Percentiles rank a stretch among this genome's conserved stretches.
These are phyloP conservation scores for Clarias laeviceps DNA, from an alignment of 2,797 vertebrate species.

Conservation along the genomic window DNA sequence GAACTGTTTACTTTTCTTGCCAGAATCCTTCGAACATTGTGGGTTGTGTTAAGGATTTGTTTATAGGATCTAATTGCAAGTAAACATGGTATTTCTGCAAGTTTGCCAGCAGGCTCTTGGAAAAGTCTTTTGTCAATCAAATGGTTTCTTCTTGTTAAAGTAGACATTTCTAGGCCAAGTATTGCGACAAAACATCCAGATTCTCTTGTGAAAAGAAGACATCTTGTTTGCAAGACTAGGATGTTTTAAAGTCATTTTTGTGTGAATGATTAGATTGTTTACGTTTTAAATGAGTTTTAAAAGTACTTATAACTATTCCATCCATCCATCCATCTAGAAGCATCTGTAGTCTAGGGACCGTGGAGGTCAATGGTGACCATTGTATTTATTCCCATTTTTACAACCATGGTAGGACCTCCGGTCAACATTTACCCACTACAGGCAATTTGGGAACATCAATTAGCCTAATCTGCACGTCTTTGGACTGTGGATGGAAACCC, in stretches of 20 bases:
- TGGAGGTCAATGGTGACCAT: too few species aligned
- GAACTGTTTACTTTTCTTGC: not conserved
- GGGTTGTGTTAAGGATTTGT: not conserved
- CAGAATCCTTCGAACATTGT: not conserved
- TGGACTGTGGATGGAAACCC: too few species aligned
- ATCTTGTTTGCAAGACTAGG: not conserved
- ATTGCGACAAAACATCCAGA: not conserved
- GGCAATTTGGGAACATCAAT: too few species aligned
- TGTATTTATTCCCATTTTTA: too few species aligned
- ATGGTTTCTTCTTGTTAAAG: not conserved
- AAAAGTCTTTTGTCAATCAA: conserved; percentile 2
- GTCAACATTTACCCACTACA: too few species aligned
- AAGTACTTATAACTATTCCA: not conserved
- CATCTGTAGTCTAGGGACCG: too few species aligned
- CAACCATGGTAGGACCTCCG: too few species aligned
- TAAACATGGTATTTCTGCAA: not conserved
- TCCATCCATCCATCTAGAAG: too few species aligned
- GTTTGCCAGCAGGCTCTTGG: not conserved
- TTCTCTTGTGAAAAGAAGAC: not conserved
- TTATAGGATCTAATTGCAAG: not conserved
- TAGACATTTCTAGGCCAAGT: not conserved
- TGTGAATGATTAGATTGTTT: not conserved
- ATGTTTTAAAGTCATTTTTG: not conserved
- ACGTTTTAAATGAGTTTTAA: not conserved
- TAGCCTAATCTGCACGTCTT: too few species aligned